Conservation (phyloP, 2,888 invertebrate species). For the Plusia festucae region DNA sequence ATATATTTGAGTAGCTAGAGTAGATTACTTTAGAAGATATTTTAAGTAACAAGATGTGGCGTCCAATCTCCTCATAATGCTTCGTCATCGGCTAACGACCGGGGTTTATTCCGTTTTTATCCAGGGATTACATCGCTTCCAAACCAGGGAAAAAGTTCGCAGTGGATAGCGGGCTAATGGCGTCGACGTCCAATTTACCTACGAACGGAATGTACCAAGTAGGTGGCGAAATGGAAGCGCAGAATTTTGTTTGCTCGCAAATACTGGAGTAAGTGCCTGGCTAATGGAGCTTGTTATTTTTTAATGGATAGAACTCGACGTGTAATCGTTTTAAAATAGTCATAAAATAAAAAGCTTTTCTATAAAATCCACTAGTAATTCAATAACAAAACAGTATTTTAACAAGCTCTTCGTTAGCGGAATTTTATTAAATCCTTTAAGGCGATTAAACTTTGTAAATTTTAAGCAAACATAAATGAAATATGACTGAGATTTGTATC, state of each 20-base stretch:
- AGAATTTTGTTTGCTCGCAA: conserved; percentile 35
- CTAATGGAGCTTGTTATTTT: conserved; percentile 37
- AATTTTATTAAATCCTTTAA: neutral
- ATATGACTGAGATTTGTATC: neutral
- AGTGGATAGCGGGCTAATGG: conserved; percentile 43
- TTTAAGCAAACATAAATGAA: neutral
- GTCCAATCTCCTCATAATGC: conserved; percentile 59
- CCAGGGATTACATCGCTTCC: conserved; percentile 41
- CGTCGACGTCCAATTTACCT: conserved; percentile 51
- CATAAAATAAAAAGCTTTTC: neutral
- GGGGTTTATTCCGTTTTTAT: conserved; percentile 55
- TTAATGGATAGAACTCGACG: conserved; percentile 15
- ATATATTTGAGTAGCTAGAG: conserved; percentile 23
- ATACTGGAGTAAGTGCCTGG: conserved; percentile 32
- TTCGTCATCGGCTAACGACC: conserved; percentile 66
- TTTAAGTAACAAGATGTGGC: conserved; percentile 58
- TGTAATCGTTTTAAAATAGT: neutral
- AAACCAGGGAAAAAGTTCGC: conserved; percentile 41
- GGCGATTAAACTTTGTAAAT: neutral
- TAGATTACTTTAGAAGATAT: conserved; percentile 37
- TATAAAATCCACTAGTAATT: neutral
- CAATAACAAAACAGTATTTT: neutral
- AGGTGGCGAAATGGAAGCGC: conserved; percentile 40
- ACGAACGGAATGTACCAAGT: conserved; percentile 26
- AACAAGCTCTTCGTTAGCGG: neutral